Percentiles rank a stretch among this genome's conserved stretches.
phyloP scores from a whole-genome alignment of 2,797 vertebrate species.

The Yasuhikotakia modesta region DNA sequence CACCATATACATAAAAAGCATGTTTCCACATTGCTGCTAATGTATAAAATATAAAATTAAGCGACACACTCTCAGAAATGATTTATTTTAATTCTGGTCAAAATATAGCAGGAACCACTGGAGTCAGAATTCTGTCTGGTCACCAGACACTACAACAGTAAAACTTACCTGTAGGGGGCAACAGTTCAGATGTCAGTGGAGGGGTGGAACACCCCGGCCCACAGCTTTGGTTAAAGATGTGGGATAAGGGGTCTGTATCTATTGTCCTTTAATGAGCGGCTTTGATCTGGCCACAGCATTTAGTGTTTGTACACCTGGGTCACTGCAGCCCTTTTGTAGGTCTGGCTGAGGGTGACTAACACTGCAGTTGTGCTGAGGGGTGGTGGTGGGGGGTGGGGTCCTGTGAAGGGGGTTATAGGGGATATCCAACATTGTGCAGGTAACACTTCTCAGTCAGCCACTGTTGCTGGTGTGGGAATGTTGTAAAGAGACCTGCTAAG shows the following conservation, averaged over 20 bases:
- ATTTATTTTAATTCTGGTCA: too few relatives aligned
- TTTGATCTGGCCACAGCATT: conserved; percentile 78
- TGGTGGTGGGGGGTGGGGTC: conserved; percentile 25
- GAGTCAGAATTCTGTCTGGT: neutral
- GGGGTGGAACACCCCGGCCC: conserved; percentile 37
- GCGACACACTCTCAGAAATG: too few relatives aligned
- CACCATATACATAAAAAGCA: too few relatives aligned
- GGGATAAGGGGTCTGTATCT: conserved; percentile 61
- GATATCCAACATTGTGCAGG: conserved; percentile 66
- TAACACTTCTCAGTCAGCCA: conserved; percentile 76
- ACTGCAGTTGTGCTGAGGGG: too few relatives aligned
- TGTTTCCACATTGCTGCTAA: too few relatives aligned
- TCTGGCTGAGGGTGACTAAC: conserved; percentile 65
- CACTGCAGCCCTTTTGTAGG: conserved; percentile 61
- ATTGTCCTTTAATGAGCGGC: conserved; percentile 80
- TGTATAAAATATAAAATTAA: too few relatives aligned
- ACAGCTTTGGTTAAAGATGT: conserved; percentile 55
- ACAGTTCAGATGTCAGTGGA: conserved; percentile 24
- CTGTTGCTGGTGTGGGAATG: conserved; percentile 78
- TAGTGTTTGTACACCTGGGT: conserved; percentile 84
- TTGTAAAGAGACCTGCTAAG: conserved; percentile 67
- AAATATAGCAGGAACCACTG: too few relatives aligned
- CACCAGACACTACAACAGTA: neutral
- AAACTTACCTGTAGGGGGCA: conserved; percentile 63
- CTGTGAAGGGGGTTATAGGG: conserved; percentile 40